phyloP scores from a whole-genome alignment of 2,888 invertebrate species.

The Brachynemurus nebulosus region DNA sequence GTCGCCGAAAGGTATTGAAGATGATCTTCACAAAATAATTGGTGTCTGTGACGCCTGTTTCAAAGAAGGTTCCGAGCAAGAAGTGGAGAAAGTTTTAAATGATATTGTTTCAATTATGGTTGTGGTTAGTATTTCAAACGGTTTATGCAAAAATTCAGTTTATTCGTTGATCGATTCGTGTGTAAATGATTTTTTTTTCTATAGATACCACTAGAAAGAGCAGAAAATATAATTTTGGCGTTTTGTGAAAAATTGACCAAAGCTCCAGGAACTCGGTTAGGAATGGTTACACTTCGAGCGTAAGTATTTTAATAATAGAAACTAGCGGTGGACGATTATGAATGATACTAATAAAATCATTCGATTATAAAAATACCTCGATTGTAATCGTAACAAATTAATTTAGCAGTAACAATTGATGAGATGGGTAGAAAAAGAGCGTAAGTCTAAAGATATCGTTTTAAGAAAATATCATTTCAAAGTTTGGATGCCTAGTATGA shows the following conservation, averaged over 20 bases:
- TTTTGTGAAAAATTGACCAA: constrained; percentile 88
- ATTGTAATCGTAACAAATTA: too few species aligned
- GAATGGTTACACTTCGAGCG: constrained; percentile 71
- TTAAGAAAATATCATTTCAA: too few species aligned
- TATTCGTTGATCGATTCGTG: too few species aligned
- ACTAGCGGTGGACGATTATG: too few species aligned
- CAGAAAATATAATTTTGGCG: constrained; percentile 75
- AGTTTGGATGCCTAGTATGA: too few species aligned
- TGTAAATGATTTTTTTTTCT: constrained; percentile 14
- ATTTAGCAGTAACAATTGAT: too few species aligned
- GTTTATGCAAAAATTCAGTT: too few species aligned
- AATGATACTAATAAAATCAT: too few species aligned
- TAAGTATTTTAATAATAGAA: constrained; percentile 43
- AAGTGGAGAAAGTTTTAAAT: constrained; percentile 86
- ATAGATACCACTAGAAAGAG: constrained; percentile 71
- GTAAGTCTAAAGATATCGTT: too few species aligned
- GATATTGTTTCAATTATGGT: constrained; percentile 95
- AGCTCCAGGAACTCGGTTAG: constrained; percentile 67
- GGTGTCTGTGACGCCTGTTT: constrained; percentile 88
- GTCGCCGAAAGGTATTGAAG: constrained; percentile 77
- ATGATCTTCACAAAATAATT: constrained; percentile 88
- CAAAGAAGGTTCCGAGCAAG: constrained; percentile 70
- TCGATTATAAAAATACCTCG: too few species aligned
- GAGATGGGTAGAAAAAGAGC: too few species aligned
- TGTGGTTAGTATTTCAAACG: constrained; percentile 41